Conservation (phyloP, 2,888 invertebrate genomes). For the Aleiodes testaceus region DNA sequence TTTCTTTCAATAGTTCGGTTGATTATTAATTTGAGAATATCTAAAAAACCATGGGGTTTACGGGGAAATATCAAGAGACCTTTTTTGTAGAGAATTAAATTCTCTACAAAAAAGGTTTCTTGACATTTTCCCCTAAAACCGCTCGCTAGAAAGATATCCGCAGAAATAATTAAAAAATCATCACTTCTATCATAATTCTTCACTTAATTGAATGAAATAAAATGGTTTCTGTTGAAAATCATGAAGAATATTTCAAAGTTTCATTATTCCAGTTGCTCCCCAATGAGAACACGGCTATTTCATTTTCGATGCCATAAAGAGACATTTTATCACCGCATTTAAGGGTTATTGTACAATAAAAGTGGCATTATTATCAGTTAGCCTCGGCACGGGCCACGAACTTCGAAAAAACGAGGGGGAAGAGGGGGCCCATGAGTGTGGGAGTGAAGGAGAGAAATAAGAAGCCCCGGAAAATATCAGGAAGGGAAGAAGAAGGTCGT, state of each 20-base stretch:
- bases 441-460: slow-evolving; percentile 6
- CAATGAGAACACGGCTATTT: slow-evolving; percentile 62
- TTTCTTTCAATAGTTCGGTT: too few species aligned
- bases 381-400: slow-evolving; percentile 56
- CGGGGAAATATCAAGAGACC: too few species aligned
- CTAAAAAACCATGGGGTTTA: too few species aligned
- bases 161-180: too few species aligned
- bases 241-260: slow-evolving; percentile 36
- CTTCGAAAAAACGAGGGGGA: slow-evolving; percentile 16
- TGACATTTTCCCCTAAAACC: too few species aligned
- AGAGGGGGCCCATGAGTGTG: slow-evolving; percentile 34
- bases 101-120: too few species aligned
- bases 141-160: too few species aligned
- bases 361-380: slow-evolving; percentile 73
- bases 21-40: too few species aligned
- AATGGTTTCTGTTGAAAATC: slow-evolving; percentile 28
- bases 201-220: slow-evolving; percentile 9
- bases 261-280: slow-evolving; percentile 17
- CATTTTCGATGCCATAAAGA: slow-evolving; percentile 70
- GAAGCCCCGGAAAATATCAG: slow-evolving; percentile 16
- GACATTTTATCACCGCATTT: slow-evolving; percentile 70
- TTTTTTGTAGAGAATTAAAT: too few species aligned
- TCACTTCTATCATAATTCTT: slow-evolving; percentile 14
- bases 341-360: slow-evolving; percentile 73
- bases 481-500: slow-evolving; percentile 56